Evolutionary conservation across 2,888 invertebrate genomes (phyloP).

Genomic region (Heliconius aoede): DNA sequence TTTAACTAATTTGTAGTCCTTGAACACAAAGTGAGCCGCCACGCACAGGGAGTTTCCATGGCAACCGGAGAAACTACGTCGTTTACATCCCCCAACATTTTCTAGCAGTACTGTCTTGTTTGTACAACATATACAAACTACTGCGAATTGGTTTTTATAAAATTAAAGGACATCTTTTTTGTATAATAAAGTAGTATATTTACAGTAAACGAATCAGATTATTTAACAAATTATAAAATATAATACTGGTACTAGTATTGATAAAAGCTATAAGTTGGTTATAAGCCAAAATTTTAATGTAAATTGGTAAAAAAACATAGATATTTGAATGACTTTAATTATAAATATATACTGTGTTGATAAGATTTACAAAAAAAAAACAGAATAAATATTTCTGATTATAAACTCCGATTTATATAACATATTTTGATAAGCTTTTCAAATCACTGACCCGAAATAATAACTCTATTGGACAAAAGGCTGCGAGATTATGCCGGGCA

Average conservation of each 20-base stretch:
- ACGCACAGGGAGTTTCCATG: slow-evolving; percentile 78
- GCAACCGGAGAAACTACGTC: slow-evolving; percentile 78
- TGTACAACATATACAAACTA: not conserved
- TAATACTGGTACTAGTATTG: not conserved
- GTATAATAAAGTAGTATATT: not conserved
- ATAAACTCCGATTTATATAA: slow-evolving; percentile 48
- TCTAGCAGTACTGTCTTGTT: slow-evolving; percentile 32
- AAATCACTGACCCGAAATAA: slow-evolving; percentile 76
- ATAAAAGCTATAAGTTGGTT: not conserved
- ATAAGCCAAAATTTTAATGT: not conserved
- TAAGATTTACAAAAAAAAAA: not conserved
- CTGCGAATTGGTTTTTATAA: not conserved
- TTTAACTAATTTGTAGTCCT: slow-evolving; percentile 58
- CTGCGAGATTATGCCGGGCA: slow-evolving; percentile 70
- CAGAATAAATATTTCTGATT: not conserved
- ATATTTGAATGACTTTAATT: no score
- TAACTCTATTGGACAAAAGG: slow-evolving; percentile 75
- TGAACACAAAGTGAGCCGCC: slow-evolving; percentile 57
- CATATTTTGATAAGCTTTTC: slow-evolving; percentile 55
- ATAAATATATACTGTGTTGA: not conserved
- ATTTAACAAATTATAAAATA: not conserved
- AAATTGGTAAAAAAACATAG: not conserved
- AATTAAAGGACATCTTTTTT: not conserved
- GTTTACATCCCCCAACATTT: slow-evolving; percentile 64
- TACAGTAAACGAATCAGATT: not conserved